phyloP scores from a whole-genome alignment of 2,888 invertebrate species.

The Lordiphosa fenestrarum region DNA sequence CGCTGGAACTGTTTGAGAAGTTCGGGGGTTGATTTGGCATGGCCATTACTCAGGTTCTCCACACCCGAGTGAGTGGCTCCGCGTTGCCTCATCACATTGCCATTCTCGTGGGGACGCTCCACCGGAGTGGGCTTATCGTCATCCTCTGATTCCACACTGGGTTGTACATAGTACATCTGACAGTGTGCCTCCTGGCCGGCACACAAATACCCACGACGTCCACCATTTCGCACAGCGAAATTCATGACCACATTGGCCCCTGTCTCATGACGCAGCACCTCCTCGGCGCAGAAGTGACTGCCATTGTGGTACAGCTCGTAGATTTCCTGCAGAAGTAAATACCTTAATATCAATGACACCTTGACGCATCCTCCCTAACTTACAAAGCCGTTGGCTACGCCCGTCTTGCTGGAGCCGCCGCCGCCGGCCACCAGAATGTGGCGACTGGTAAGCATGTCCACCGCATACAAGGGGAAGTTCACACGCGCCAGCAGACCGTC shows the following conservation, averaged over 20 bases:
- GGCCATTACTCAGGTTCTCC: slow-evolving; percentile 76
- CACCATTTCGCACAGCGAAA: slow-evolving; percentile 87
- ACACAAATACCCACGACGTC: slow-evolving; percentile 89
- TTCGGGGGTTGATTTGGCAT: slow-evolving; percentile 39
- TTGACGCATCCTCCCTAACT: slow-evolving; percentile 79
- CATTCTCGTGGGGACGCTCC: slow-evolving; percentile 75
- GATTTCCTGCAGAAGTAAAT: slow-evolving; percentile 87
- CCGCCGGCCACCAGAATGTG: slow-evolving; percentile 98
- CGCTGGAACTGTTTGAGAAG: slow-evolving; percentile 81
- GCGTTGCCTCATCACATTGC: slow-evolving; percentile 70
- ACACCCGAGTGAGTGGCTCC: slow-evolving; percentile 65
- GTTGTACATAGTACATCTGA: slow-evolving; percentile 89
- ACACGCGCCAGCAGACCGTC: slow-evolving; percentile 91
- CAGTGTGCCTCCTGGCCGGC: slow-evolving; percentile 96
- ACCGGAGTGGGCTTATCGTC: slow-evolving; percentile 50
- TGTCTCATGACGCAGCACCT: slow-evolving; percentile 93
- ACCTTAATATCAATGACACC: no score
- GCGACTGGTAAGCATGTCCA: slow-evolving; percentile 93
- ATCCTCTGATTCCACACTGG: slow-evolving; percentile 82
- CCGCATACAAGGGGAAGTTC: slow-evolving; percentile 95
- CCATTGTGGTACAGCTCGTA: slow-evolving; percentile 94
- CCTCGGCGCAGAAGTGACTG: slow-evolving; percentile 90
- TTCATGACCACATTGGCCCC: slow-evolving; percentile 96
- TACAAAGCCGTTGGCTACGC: slow-evolving; percentile 98
- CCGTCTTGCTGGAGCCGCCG: slow-evolving; percentile 97